phyloP scores from a whole-genome alignment of 2,113 vertebrate species.

The Peucedramus taeniatus region DNA sequence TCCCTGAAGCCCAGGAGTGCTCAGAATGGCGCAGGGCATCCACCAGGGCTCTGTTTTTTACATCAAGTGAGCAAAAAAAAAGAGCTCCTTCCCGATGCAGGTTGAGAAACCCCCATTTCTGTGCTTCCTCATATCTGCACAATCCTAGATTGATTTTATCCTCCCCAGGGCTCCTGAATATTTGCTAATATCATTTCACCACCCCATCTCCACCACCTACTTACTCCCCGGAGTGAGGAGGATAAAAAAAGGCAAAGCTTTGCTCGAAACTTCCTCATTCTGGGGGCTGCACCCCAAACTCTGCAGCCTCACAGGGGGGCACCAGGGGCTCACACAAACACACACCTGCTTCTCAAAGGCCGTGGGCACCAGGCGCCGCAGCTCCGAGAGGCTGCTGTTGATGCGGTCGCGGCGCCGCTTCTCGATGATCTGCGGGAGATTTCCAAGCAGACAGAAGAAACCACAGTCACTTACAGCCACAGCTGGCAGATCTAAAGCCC shows the following conservation, averaged over 20 bases:
- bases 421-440: constrained; percentile 85
- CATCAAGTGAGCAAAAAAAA: neutral
- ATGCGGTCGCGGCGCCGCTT: constrained; percentile 91
- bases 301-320: accelerated
- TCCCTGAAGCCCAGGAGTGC: neutral
- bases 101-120: neutral
- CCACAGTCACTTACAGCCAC: neutral
- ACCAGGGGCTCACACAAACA: constrained; percentile 14
- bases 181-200: neutral
- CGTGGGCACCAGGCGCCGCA: constrained; percentile 88
- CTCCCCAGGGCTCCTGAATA: neutral
- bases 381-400: constrained; percentile 92
- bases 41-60: neutral
- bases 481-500: neutral
- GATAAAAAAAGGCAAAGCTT: neutral
- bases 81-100: neutral
- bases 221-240: neutral
- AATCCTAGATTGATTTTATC: neutral
- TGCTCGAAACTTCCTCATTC: neutral
- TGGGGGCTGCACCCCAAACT: neutral
- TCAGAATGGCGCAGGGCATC: neutral
- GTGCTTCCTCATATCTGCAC: neutral
- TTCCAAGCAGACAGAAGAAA: neutral
- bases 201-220: neutral
- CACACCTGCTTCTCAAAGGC: constrained; percentile 92